Evolutionary conservation across 2,888 invertebrate species (phyloP), one percentile per base, ranked within the genome.

Genomic region (Tromatobia lineatoria): DNA sequence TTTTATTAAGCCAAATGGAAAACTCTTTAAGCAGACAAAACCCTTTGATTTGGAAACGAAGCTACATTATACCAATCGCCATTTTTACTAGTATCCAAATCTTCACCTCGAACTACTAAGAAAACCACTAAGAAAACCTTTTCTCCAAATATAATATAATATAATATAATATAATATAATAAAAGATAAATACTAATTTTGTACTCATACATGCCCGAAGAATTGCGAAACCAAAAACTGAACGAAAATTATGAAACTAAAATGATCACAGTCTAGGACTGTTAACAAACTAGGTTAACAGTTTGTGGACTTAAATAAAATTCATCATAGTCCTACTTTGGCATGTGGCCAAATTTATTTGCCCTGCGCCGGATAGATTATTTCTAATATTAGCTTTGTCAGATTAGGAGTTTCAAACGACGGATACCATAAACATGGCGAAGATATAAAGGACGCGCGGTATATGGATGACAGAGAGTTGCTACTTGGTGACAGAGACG

Each of bases 401-500:
- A 66, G 80, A 75, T 76, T 13, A 76, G 38, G 76, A 83, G 64
- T 83, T 80, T 76, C 57, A 25, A 59, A 70, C 20, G 70, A 66
- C 42, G 67, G 64, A 71, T 83, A 66, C 59, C 20, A 20, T 52
- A 42, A 38, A 57, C 42, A 18, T 11, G 25, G 75, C 38, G 25
- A 57, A 50, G 66, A 50, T 80, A 34, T 20, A 42, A 34, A 13
- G 10, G 34, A 64, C 20, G 20, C 52, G 45, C 29, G 59, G 64
- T 64, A 34, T 67, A 29, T 47, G 52, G 76, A 70, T 59, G 52
- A 77, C 71, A 29, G 38, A 38, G 52, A 59, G 54, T 52, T 71
- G 67, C 20, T 66, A 84, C 76, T 70, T 73, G 80, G 64, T 81
- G 83, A 80, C 80, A 73, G 80, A 38, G 67, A 70, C 66, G 70